Evolutionary conservation across 2,797 vertebrate genomes (phyloP).

Genomic region (Halcyon chelicuti): DNA sequence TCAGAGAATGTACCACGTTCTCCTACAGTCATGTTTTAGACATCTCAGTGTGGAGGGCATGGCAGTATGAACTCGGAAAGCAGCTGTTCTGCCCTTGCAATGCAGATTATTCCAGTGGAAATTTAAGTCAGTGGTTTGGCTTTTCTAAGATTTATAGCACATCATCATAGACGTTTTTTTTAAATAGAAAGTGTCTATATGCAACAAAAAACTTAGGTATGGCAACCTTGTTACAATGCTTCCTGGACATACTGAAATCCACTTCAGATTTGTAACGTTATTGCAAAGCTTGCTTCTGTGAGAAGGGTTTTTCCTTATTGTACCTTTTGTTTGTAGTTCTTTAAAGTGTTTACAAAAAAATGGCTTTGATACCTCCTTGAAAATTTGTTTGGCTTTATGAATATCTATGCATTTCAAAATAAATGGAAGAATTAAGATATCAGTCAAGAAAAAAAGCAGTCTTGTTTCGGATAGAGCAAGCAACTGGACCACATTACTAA

Average conservation of each 20-base stretch:
- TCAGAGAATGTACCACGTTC: neutral
- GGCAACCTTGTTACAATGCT: neutral
- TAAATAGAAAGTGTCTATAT: neutral
- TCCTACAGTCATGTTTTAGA: neutral
- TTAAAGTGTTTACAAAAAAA: neutral
- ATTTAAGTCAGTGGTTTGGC: neutral
- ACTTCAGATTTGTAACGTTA: neutral
- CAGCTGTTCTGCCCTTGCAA: neutral
- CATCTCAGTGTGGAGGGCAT: neutral
- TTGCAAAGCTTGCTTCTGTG: neutral
- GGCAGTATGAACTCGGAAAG: neutral
- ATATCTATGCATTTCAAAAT: neutral
- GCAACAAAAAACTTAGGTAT: neutral
- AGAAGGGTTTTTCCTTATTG: neutral
- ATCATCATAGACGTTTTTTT: accelerated
- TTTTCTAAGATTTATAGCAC: neutral
- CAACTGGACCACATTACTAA: neutral
- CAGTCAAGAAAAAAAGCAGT: neutral
- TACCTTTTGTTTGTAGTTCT: neutral
- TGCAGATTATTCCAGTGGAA: neutral
- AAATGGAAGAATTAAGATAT: neutral
- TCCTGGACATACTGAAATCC: neutral
- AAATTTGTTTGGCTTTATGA: neutral
- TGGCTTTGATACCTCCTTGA: neutral
- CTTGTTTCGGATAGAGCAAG: neutral